Base-by-base conservation (phyloP, 2,888 invertebrate species). In the Lasius platythorax region DNA sequence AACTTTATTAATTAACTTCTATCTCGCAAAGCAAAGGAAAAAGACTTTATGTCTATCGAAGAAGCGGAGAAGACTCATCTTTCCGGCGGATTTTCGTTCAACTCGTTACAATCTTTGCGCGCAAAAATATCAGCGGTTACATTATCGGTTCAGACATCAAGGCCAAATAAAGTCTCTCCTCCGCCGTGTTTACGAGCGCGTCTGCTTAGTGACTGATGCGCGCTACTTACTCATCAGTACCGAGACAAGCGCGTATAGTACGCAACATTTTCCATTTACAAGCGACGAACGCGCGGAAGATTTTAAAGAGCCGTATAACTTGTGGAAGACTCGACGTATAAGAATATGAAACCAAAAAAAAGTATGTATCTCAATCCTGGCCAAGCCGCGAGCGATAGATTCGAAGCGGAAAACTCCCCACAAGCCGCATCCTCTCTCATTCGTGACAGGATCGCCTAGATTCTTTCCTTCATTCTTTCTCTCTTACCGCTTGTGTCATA, bases 401-500 rank as follows among this genome's bases (percentile, higher is more conserved):
- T 68, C 12, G 30, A 74, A n/a, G 30, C 46, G 68, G 83, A 87
- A 88, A 84, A 79, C 90, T 89, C 83, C 88, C 83, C 79, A 43
- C 70, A 68, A 28, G 58, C 11, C 66, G 40, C 9, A 56, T 56
- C 74, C 61, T 82, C 68, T 88, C 43, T 84, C 63, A 68, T 67
- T 82, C 76, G 67, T 74, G 78, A 81, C 84, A 84, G 82, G 79
- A 76, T 50, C 85, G 67, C 63, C 70, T 86, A 87, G 83, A 82
- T 30, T 84, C 87, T 88, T 46, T 87, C 85, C 83, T 83, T 83
- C 75, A 30, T 78, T 5, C 23, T 37, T 37, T 37, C 82, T 84
- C 23, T 85, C 81, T 79, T 63, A 61, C 78, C 23, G 73, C 82
- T 85, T 85, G 37, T 85, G 37, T 61, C 70, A 43, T 56, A 66